Evolutionary conservation across 1,140 invertebrate genomes (phyloP).

Genomic region (Epicauta chinensis): DNA sequence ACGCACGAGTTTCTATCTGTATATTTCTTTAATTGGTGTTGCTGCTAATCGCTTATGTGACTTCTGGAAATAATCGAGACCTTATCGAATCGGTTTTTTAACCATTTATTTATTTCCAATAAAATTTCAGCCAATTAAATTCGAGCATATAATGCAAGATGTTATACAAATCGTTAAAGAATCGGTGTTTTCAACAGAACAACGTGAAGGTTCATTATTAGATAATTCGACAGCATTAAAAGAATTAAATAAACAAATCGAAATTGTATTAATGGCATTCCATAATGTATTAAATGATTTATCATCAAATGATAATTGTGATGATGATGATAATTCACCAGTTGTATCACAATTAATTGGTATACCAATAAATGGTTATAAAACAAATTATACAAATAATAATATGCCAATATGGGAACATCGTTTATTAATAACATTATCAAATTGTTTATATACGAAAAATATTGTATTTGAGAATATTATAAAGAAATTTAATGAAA

Average conservation of each 20-base stretch:
- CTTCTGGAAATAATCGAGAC: too few species aligned
- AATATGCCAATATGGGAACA: conserved; percentile 64
- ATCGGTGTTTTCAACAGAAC: conserved; percentile 66
- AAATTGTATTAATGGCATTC: conserved; percentile 63
- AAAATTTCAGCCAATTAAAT: conserved; percentile 64
- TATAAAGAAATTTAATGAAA: conserved; percentile 52
- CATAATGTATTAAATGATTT: conserved; percentile 58
- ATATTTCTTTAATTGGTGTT: too few species aligned
- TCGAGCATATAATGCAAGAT: conserved; percentile 78
- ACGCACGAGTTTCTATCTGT: too few species aligned
- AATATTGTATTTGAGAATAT: conserved; percentile 67
- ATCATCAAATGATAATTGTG: conserved; percentile 56
- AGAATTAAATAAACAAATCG: conserved; percentile 61
- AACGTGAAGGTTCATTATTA: conserved; percentile 64
- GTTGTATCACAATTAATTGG: conserved; percentile 59
- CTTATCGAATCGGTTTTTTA: too few species aligned
- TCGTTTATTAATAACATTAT: conserved; percentile 76
- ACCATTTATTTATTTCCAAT: background rate
- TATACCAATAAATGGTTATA: conserved; percentile 47
- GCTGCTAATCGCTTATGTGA: too few species aligned
- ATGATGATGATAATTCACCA: conserved; percentile 47
- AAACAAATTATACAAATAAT: conserved; percentile 24
- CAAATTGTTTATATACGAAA: conserved; percentile 82
- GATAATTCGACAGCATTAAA: conserved; percentile 56
- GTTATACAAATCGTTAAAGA: conserved; percentile 81